A percentile compares a stretch with the other conserved stretches of the same genome.
phyloP scores from a whole-genome alignment of 2,797 vertebrate genomes.

The Catamblyrhynchus diadema region DNA sequence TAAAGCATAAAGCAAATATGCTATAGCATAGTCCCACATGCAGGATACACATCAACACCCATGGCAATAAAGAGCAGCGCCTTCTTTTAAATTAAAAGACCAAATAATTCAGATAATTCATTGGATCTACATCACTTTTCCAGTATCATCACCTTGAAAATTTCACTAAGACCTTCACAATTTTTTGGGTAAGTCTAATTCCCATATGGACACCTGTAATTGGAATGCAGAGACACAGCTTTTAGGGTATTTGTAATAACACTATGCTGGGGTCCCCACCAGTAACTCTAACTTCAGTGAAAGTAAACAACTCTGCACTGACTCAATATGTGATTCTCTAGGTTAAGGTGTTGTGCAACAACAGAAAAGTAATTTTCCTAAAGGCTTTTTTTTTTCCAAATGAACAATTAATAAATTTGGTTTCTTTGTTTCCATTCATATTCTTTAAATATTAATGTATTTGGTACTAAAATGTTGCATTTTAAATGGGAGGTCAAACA shows the following conservation, averaged over 20 bases:
- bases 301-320: no score
- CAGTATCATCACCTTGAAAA: neutral
- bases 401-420: neutral
- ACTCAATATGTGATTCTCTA: fast-evolving
- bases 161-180: neutral
- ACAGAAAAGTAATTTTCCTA: neutral
- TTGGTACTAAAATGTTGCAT: neutral
- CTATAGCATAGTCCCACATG: neutral
- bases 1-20: neutral
- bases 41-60: neutral
- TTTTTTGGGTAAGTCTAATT: neutral
- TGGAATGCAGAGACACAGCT: neutral
- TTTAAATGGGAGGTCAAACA: neutral
- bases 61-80: neutral
- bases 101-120: neutral
- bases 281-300: neutral
- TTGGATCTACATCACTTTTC: neutral
- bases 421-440: neutral
- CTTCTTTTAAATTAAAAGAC: neutral
- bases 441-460: neutral
- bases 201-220: neutral
- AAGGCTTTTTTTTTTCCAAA: neutral
- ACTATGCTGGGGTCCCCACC: neutral
- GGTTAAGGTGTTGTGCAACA: neutral
- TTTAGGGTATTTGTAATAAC: neutral